Evolutionary conservation across 2,888 invertebrate genomes (phyloP).

Genomic region (Cheilosia variabilis): DNA sequence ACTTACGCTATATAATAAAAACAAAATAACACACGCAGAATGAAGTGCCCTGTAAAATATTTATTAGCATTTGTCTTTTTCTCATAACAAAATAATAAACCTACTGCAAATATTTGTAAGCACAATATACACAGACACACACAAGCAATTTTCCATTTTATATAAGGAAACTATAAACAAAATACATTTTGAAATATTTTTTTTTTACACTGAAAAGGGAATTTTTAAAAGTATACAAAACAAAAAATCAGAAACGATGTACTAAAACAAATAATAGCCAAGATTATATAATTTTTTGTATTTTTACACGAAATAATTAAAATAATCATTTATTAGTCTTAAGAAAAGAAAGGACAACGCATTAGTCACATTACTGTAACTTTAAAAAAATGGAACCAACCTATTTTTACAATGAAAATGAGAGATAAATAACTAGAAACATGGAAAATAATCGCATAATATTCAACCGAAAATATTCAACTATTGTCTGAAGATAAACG

Average conservation of each 20-base stretch:
- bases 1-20: constrained; percentile 30
- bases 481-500: constrained; percentile 40
- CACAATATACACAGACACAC: constrained; percentile 46
- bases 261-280: constrained; percentile 62
- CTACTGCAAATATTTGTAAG: constrained; percentile 40
- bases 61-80: constrained; percentile 50
- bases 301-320: constrained; percentile 55
- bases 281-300: constrained; percentile 73
- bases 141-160: constrained; percentile 52
- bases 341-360: constrained; percentile 33
- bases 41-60: constrained; percentile 68
- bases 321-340: constrained; percentile 47
- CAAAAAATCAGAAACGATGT: not conserved
- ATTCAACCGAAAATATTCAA: constrained; percentile 65
- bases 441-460: constrained; percentile 53
- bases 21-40: constrained; percentile 33
- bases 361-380: constrained; percentile 54
- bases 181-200: constrained; percentile 46
- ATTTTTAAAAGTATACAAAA: constrained; percentile 43
- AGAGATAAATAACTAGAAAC: not conserved
- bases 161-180: constrained; percentile 31
- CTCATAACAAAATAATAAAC: constrained; percentile 21
- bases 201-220: constrained; percentile 63
- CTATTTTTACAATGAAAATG: constrained; percentile 45
- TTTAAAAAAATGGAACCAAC: constrained; percentile 6